Conservation (phyloP, 2,113 vertebrate species). For the Istiophorus platypterus region DNA sequence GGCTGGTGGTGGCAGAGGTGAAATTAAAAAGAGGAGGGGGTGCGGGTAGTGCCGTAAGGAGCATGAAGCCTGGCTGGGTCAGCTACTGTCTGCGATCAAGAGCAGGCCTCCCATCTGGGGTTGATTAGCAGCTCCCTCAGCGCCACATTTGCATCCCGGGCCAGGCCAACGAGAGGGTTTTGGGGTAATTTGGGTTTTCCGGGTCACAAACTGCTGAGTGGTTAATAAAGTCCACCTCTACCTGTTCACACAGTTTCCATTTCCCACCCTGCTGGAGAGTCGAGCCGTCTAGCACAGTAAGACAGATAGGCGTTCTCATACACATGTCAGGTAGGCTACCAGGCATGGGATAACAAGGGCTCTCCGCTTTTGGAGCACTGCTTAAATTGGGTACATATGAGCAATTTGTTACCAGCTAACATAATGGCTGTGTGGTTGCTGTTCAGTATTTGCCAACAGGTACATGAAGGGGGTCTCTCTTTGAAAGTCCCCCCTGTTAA, state of each 20-base stretch:
- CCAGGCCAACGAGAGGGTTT: slow-evolving; percentile 72
- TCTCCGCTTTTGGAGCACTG: slow-evolving; percentile 51
- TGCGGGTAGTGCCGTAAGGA: slow-evolving; percentile 38
- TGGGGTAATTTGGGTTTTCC: slow-evolving; percentile 85
- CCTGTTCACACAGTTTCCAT: slow-evolving; percentile 80
- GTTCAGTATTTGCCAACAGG: slow-evolving; percentile 79
- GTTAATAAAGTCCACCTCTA: slow-evolving; percentile 84
- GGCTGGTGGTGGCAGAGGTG: slow-evolving; percentile 59
- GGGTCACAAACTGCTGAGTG: slow-evolving; percentile 83
- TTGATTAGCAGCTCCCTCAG: slow-evolving; percentile 77
- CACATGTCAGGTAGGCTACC: slow-evolving; percentile 63
- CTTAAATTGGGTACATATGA: slow-evolving; percentile 80
- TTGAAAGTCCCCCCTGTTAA: slow-evolving; percentile 61
- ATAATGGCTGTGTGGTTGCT: slow-evolving; percentile 72
- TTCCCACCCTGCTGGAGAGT: slow-evolving; percentile 63
- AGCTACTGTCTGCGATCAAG: slow-evolving; percentile 82
- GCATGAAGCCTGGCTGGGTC: slow-evolving; percentile 68
- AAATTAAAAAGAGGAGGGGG: slow-evolving; percentile 59
- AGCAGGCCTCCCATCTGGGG: slow-evolving; percentile 83
- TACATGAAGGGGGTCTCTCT: slow-evolving; percentile 62
- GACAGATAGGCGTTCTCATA: slow-evolving; percentile 68
- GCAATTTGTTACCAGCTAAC: slow-evolving; percentile 83
- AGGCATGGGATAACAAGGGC: slow-evolving; percentile 67
- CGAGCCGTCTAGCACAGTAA: slow-evolving; percentile 60
- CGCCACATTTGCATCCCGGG: slow-evolving; percentile 55